Evolutionary conservation across 2,797 vertebrate genomes (phyloP).

Genomic region (Cuculus canorus): DNA sequence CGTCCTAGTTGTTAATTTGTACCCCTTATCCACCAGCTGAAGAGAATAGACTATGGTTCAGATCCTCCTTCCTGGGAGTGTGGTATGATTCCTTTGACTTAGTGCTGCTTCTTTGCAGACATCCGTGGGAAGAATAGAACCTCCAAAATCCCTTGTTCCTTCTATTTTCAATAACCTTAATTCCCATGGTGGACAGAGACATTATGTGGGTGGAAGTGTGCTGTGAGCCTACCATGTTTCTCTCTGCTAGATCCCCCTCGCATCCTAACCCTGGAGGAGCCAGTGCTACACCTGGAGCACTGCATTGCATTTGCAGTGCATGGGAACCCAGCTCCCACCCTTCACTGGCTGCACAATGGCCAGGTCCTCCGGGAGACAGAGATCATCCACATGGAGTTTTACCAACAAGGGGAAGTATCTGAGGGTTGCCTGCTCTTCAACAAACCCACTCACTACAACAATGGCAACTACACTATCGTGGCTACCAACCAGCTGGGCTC

Average conservation of each 20-base stretch:
- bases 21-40: neutral
- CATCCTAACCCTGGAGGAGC: conserved; percentile 91
- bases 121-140: neutral
- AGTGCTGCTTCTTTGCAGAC: neutral
- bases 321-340: conserved; percentile 90
- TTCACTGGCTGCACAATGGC: conserved; percentile 91
- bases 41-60: neutral
- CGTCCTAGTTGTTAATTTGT: neutral
- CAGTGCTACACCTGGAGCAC: conserved; percentile 89
- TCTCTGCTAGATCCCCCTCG: conserved; percentile 87
- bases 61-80: neutral
- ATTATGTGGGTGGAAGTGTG: neutral
- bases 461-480: conserved; percentile 96
- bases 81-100: neutral
- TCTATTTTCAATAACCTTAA: neutral
- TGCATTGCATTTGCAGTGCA: conserved; percentile 96
- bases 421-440: conserved; percentile 96
- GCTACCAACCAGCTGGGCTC: conserved; percentile 90
- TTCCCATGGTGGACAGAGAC: neutral
- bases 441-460: conserved; percentile 96
- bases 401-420: conserved; percentile 88
- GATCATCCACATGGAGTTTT: conserved; percentile 90
- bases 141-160: no score
- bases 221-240: conserved; percentile 54
- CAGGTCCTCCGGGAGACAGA: conserved; percentile 84